A percentile compares a stretch with the other conserved stretches of the same genome.
Conservation (phyloP, 2,113 vertebrate genomes). For the Anguilla japonica region DNA sequence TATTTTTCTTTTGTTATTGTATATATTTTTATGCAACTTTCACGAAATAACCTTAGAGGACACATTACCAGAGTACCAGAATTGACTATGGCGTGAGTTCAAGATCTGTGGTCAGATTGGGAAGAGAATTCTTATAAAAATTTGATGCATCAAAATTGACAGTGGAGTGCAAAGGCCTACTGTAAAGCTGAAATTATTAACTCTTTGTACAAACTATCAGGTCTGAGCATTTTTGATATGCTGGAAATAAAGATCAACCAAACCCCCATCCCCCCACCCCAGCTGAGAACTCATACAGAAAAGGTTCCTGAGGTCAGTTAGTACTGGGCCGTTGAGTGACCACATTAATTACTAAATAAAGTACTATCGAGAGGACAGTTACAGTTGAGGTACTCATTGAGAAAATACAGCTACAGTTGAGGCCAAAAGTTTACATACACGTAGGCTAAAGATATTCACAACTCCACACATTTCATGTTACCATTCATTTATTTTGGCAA, state of each 20-base stretch:
- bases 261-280: neutral
- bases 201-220: conserved; percentile 20
- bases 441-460: too few relatives aligned
- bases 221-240: conserved; percentile 23
- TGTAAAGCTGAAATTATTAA: conserved; percentile 20
- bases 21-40: too few relatives aligned
- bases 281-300: conserved; percentile 33
- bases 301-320: conserved; percentile 20
- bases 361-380: conserved; percentile 23
- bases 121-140: conserved; percentile 29
- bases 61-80: too few relatives aligned
- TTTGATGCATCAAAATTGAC: conserved; percentile 26
- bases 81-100: too few relatives aligned
- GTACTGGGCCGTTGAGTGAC: conserved; percentile 27
- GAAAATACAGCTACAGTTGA: conserved; percentile 22
- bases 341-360: conserved; percentile 39
- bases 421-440: too few relatives aligned
- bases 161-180: conserved; percentile 18
- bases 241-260: conserved; percentile 16
- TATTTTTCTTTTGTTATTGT: too few relatives aligned
- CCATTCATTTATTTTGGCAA: too few relatives aligned
- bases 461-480: too few relatives aligned
- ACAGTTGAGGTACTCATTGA: conserved; percentile 32
- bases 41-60: too few relatives aligned
- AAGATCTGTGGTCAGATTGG: conserved; percentile 24